Evolutionary conservation across 2,113 vertebrate genomes (phyloP).

Genomic region (Semnopithecus entellus): DNA sequence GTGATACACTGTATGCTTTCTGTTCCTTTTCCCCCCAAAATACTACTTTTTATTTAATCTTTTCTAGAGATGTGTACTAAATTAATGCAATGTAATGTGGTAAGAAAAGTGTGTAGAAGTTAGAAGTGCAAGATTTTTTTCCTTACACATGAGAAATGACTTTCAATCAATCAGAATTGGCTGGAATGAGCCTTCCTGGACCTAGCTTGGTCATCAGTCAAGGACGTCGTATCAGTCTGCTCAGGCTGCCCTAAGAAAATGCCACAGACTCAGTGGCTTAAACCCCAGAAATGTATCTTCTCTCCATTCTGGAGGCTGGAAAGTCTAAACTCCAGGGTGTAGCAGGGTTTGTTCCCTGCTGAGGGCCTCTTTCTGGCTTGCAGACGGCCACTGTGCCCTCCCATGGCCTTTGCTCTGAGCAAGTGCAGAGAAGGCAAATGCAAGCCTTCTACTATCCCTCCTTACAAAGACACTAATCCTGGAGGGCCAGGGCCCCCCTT

Average conservation of each 20-base stretch:
- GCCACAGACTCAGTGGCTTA: not conserved
- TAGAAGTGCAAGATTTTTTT: not conserved
- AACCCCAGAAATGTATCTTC: not conserved
- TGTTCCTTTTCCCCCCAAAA: not conserved
- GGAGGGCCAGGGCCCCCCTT: not conserved
- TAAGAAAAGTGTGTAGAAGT: not conserved
- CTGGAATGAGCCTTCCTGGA: not conserved
- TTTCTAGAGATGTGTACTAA: not conserved
- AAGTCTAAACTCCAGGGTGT: not conserved
- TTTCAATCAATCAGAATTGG: not conserved
- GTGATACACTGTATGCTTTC: not conserved
- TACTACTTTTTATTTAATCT: not conserved
- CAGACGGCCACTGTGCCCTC: not conserved
- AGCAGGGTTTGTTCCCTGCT: too few species aligned
- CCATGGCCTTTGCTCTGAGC: not conserved
- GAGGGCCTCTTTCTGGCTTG: not conserved
- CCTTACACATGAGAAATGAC: not conserved
- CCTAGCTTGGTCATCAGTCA: too few species aligned
- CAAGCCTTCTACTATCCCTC: not conserved
- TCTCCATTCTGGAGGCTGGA: not conserved
- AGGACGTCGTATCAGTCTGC: not conserved
- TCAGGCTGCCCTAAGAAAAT: too few species aligned
- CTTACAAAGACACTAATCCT: not conserved
- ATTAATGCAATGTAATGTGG: accelerated
- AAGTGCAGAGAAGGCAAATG: not conserved